Evolutionary conservation across 1,140 invertebrate species (phyloP), one percentile per base, ranked within the genome.

Genomic region (Drosophila burlai): DNA sequence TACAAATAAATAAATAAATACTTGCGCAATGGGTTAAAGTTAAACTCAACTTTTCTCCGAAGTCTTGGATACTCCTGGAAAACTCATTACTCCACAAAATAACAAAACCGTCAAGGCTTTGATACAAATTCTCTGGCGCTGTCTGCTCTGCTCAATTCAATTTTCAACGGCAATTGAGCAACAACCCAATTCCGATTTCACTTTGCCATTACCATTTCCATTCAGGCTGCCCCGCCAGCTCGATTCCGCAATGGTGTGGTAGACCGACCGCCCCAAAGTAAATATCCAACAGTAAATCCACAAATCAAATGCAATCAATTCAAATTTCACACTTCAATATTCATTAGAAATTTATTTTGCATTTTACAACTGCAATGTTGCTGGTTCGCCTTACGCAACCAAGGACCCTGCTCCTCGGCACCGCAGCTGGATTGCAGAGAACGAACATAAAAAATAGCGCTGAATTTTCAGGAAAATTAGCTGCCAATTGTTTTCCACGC

Each of bases 291-390:
- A 76, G 83, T 75, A 89, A 89, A 73, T 84, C 84, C 85, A 77
- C 85, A 89, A 89, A 89, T 89, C 84, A 89, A 89, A 81, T 81
- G 84, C 84, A 89, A 89, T 89, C 84, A 89, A 89, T 89, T 89
- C 84, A 89, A 89, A 90, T 90, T 89, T 89, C 84, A 90, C 84
- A 89, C 84, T 89, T 89, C 84, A 89, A 89, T 89, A 89, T 89
- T 89, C 84, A 89, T 89, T 89, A 90, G 84, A 89, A 89, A 89
- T 89, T 78, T 89, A 90, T 90, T 89, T 89, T 89, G 78, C 84
- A 89, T 87, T 89, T 89, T 73, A 68, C 80, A 81, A 86, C 54
- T 73, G 75, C 75, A 61, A 52, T 57, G 62, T 63, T 55, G 49
- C 72, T 67, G 74, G 76, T 73, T 73, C 55, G 67, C 47, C 46